Conservation (phyloP, 2,113 vertebrate species). For the Anoura caudifer region DNA sequence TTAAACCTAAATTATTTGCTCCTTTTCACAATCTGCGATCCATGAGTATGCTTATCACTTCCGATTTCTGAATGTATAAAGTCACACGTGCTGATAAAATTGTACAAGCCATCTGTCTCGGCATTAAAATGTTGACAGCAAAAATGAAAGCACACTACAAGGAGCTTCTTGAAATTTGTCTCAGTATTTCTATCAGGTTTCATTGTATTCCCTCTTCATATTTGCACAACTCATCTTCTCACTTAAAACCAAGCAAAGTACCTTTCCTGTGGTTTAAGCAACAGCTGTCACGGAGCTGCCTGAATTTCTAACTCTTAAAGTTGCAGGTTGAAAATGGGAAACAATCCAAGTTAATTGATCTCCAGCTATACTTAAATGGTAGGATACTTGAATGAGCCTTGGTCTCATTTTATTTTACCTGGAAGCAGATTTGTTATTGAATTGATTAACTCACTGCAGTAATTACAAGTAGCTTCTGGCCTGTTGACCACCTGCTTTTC, state of each 20-base stretch:
- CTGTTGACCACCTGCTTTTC: conserved; percentile 70
- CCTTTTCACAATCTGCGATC: conserved; percentile 58
- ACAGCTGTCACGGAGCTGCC: conserved; percentile 63
- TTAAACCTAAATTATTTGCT: conserved; percentile 63
- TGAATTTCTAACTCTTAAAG: conserved; percentile 55
- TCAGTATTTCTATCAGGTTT: conserved; percentile 76
- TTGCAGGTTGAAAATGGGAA: conserved; percentile 58
- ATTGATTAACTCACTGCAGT: conserved; percentile 76
- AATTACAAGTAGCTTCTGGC: conserved; percentile 70
- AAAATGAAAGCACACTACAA: conserved; percentile 69
- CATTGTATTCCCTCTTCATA: neutral
- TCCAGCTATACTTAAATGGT: conserved; percentile 19
- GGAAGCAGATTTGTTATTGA: conserved; percentile 68
- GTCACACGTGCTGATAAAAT: conserved; percentile 71
- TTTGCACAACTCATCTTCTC: neutral
- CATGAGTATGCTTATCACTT: conserved; percentile 63
- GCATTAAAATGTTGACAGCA: conserved; percentile 77
- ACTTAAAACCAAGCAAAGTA: neutral
- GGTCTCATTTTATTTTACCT: conserved; percentile 68
- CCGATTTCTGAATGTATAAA: conserved; percentile 77
- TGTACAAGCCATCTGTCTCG: conserved; percentile 76
- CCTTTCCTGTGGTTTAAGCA: neutral
- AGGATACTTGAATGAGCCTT: conserved; percentile 59
- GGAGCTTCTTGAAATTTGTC: conserved; percentile 65
- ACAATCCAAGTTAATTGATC: conserved; percentile 43